Evolutionary conservation across 2,113 vertebrate genomes (phyloP), one percentile per base, ranked within the genome.

Genomic region (Pygathrix nemaeus): DNA sequence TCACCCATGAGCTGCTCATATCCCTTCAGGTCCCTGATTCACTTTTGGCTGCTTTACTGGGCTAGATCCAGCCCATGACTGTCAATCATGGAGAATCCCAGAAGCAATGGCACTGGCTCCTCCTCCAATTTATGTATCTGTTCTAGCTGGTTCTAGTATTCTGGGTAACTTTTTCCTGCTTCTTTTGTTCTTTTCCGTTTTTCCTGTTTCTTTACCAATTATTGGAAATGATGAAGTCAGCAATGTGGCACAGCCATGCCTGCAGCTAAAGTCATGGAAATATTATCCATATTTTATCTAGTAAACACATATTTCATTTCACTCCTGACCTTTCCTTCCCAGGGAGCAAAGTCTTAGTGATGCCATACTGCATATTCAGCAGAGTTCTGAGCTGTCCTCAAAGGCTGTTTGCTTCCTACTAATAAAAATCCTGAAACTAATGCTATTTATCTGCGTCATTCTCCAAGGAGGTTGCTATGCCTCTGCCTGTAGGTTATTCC

Each of bases 231-330:
- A 82, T 78, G n/a, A 86, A 55, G 59, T 48, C 81, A 83, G 86
- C 73, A 93, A 12, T 95, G 57, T 82, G 61, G 21, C 32, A 8
- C 4, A 82, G n/a, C 35, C 80, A 85, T 23, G 48, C 40, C 81
- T 80, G n/a, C 48, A 78, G 93, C 57, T 76, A 43, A 40, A 70
- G n/a, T 68, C 52, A 82, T 1, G 81, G 81, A 76, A 93, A 70
- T 72, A 64, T 61, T 90, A 45, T 23, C 59, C 23, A 70, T 25
- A 61, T n/a, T 50, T 76, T 40, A 35, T 40, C 57, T 76, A 55
- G 43, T 64, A 68, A 90, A 90, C 12, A 85, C 57, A 76, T 87
- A 87, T 64, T 93, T 95, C 52, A 90, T 87, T 72, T 97, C 16
- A 43, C 23, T 66, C 30, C 38, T 72, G 23, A 89, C 80, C 73